Conservation (phyloP, 2,888 invertebrate genomes). For the Aromia moschata region DNA sequence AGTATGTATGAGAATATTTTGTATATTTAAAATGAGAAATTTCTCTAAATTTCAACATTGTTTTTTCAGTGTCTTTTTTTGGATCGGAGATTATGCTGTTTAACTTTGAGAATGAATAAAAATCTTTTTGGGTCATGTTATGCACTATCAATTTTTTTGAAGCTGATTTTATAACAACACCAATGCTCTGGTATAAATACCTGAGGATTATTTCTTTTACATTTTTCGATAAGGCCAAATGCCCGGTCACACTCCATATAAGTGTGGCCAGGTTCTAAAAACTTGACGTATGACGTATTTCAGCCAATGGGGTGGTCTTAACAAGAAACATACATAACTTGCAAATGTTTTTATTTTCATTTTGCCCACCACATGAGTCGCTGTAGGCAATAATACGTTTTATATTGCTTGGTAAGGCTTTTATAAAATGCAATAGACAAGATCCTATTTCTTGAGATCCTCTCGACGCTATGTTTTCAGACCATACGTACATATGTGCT, state of each 20-base stretch:
- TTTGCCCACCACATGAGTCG: conserved; percentile 1
- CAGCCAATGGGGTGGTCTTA: neutral
- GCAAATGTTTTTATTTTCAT: neutral
- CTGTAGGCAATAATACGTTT: neutral
- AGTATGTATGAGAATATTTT: conserved; percentile 2
- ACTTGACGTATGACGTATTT: neutral
- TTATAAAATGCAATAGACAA: neutral
- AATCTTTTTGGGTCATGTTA: neutral
- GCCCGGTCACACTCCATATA: neutral
- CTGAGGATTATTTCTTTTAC: conserved; percentile 6
- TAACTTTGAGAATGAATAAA: neutral
- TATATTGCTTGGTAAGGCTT: neutral
- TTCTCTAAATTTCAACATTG: neutral
- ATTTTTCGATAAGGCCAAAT: neutral
- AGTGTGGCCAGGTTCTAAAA: neutral
- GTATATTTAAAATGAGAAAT: conserved; percentile 6
- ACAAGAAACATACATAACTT: neutral
- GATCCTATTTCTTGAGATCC: neutral
- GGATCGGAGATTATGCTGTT: neutral
- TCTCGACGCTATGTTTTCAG: neutral
- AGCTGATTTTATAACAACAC: conserved; percentile 2
- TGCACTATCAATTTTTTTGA: neutral
- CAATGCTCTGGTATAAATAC: conserved; percentile 4
- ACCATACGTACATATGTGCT: conserved; percentile 4
- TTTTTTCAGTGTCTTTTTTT: neutral